Evolutionary conservation across 2,888 invertebrate species (phyloP), one percentile per base, ranked within the genome.

Genomic region (Pseudococcus jackbeardsleyi): DNA sequence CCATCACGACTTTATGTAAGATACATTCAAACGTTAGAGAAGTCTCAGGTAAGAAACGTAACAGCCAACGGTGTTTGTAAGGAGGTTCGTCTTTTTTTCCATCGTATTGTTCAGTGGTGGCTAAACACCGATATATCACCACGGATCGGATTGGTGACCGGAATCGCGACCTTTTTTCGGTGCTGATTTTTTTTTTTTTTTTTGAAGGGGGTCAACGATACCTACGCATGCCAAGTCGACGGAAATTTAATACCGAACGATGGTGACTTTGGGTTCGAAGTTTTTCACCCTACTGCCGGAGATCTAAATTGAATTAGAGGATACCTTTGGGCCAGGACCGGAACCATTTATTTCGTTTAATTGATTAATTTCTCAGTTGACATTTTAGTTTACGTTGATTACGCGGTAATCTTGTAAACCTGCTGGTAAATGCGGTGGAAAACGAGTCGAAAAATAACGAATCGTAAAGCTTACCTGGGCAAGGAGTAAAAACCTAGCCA

Each of bases 11-110:
- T 86, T 86, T 86, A 86, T 86, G 50, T 64, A 64, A 86, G 86
- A 86, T 86, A 86, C 86, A 86, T 86, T 68, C 86, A 59, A 86
- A 86, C 64, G 86, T 46, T 42, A 39, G 59, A 50, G 85, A 85
- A 85, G 68, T 86, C 86, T 86, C 86, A 86, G 86, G 86, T 86
- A 86, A 64, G 86, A 86, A 86, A 86, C 86, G 86, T 86, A 86
- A 46, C 86, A 46, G 42, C 79, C 79, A 82, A 82, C 79, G 79
- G 79, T 82, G 79, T 82, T 82, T 82, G 46, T 82, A 33, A 82
- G 79, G 22, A 64, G 64, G 77, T 42, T 77, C 77, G 77, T 77
- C 33, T 77, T 19, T 64, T 64, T 64, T 64, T 64, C n/a, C n/a
- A 33, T 39, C 79, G 15, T 82, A 82, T 82, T 82, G 79, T 82